Evolutionary conservation across 2,113 vertebrate genomes (phyloP).

Genomic region (Maccullochella peelii): DNA sequence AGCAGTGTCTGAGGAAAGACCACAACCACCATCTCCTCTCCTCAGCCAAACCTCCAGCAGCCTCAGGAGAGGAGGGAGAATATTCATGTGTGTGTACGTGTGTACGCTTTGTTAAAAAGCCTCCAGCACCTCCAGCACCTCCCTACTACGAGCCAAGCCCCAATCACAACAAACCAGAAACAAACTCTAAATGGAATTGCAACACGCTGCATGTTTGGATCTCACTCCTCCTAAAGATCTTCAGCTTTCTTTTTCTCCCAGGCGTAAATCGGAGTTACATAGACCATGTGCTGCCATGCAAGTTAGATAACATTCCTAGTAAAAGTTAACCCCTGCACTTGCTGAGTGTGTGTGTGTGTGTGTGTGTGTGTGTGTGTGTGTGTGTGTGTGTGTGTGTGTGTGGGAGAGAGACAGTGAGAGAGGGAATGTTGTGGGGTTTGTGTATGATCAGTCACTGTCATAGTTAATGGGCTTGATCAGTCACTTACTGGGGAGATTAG

Average conservation of each 20-base stretch:
- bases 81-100: background rate
- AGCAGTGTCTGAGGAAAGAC: slow-evolving; percentile 66
- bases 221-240: slow-evolving; percentile 29
- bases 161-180: slow-evolving; percentile 70
- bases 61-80: slow-evolving; percentile 39
- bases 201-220: slow-evolving; percentile 61
- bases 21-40: slow-evolving; percentile 47
- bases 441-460: slow-evolving; percentile 39
- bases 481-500: slow-evolving; percentile 34
- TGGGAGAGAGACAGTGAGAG: background rate
- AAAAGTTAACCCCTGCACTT: slow-evolving; percentile 47
- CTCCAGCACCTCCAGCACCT: slow-evolving; percentile 39
- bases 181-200: slow-evolving; percentile 58
- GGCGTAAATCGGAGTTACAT: slow-evolving; percentile 35
- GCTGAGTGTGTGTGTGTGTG: slow-evolving; percentile 6
- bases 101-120: background rate
- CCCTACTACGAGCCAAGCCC: slow-evolving; percentile 45
- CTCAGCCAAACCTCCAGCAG: slow-evolving; percentile 54
- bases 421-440: slow-evolving; percentile 8
- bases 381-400: background rate
- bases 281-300: slow-evolving; percentile 62
- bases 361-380: background rate
- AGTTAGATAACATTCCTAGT: slow-evolving; percentile 65
- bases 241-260: slow-evolving; percentile 12
- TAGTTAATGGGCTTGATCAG: slow-evolving; percentile 53